Base-by-base conservation (phyloP, 2,888 invertebrate genomes). In the Polyploca ridens region DNA sequence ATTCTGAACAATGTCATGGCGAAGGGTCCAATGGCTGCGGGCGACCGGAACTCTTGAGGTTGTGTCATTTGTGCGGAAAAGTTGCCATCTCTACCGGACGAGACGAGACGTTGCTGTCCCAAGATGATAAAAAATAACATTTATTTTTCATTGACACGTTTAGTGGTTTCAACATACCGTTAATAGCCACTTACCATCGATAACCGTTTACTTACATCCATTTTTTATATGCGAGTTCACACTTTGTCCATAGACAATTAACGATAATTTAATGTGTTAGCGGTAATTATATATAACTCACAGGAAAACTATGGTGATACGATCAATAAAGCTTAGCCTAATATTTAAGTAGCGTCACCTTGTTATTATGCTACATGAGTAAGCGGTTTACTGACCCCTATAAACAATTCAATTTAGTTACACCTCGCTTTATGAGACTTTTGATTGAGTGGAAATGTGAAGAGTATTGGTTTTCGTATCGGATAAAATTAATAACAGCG, bases 401-500 rank as follows among this genome's bases (percentile, higher is more conserved):
- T 69, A 66, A 66, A 69, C 69, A 68, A 67, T 75, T 75, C 69
- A 74, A 77, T 76, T 74, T 71, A 69, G 60, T 66, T 54, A 68
- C 62, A 67, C 68, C 62, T 58, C 74, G 77, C 71, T 68, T 68
- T 72, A 73, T 67, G 66, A 63, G 65, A 64, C 65, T 67, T 73
- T 71, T 60, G 60, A 63, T 58, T 63, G 58, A 63, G 58, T 58
- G 63, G 57, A 63, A 16, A 57, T 68, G 66, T 77, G 75, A 78
- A 76, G 78, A 75, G 75, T 75, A 78, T 78, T 76, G 79, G 81
- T 81, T 82, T 68, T 77, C 77, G 80, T 83, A 82, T 79, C 79
- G 69, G 73, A 78, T 73, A 80, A 82, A 81, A 84, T 83, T 84
- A 81, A 83, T 86, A 81, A 76, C 72, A 69, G 68, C 77, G 80